phyloP scores from a whole-genome alignment of 2,888 invertebrate species.

The Ariolimax columbianus region DNA sequence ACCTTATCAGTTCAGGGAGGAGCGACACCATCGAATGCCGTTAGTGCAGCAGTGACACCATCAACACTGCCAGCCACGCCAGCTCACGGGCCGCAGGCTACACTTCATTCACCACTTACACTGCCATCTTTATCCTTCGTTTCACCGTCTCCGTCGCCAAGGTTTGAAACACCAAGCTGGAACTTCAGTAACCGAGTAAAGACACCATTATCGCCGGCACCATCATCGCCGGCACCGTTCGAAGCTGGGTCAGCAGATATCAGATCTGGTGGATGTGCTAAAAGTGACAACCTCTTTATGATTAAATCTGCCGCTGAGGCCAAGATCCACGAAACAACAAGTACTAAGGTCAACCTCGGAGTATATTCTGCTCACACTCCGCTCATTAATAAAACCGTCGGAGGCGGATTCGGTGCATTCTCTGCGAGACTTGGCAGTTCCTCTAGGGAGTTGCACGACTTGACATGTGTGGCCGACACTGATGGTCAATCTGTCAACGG shows the following conservation, averaged over 20 bases:
- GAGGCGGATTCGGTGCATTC: neutral
- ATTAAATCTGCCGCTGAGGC: neutral
- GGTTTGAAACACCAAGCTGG: neutral
- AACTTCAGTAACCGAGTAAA: neutral
- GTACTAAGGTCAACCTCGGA: neutral
- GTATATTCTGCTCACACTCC: neutral
- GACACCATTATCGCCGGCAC: neutral
- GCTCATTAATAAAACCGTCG: neutral
- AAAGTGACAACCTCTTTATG: neutral
- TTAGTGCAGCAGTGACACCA: neutral
- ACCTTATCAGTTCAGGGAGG: neutral
- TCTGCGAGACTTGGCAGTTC: conserved; percentile 4
- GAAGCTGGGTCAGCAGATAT: neutral
- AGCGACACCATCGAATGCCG: neutral
- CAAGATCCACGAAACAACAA: neutral
- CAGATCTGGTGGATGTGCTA: neutral
- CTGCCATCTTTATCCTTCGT: neutral
- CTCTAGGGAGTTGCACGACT: neutral
- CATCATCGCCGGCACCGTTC: neutral
- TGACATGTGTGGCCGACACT: neutral
- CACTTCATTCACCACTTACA: neutral
- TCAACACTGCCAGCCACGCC: neutral
- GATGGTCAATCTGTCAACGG: neutral
- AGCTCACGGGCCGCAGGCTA: neutral
- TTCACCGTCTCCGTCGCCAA: conserved; percentile 20